Evolutionary conservation across 2,888 invertebrate species (phyloP).

Genomic region (Deilephila elpenor): DNA sequence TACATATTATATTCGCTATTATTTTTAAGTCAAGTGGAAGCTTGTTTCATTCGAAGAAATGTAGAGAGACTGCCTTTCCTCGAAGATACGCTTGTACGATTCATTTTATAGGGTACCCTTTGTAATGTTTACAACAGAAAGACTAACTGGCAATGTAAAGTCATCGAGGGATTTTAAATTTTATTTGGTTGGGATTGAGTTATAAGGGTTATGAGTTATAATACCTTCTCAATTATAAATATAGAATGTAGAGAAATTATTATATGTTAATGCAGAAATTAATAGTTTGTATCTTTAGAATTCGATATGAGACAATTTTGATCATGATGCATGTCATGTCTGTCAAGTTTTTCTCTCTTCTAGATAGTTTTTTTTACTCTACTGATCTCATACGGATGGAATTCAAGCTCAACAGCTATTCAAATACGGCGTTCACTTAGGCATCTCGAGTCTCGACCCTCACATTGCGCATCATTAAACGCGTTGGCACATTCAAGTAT

Average conservation of each 20-base stretch:
- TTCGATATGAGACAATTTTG: too few species aligned
- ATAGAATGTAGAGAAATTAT: too few species aligned
- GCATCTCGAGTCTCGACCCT: not conserved
- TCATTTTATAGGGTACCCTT: not conserved
- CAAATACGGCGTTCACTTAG: not conserved
- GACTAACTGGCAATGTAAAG: too few species aligned
- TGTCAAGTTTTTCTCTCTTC: too few species aligned
- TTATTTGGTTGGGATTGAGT: too few species aligned
- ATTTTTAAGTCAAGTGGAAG: slow-evolving; percentile 8
- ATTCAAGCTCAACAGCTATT: not conserved
- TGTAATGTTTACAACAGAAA: too few species aligned
- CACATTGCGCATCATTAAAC: not conserved
- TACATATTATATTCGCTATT: not conserved
- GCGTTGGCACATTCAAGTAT: not conserved
- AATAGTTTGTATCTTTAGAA: too few species aligned
- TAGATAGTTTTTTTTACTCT: not conserved
- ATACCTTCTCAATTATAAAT: too few species aligned
- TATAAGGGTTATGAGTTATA: too few species aligned
- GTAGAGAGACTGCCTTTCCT: not conserved
- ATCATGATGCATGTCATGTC: too few species aligned
- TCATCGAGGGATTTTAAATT: too few species aligned
- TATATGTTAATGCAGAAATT: too few species aligned
- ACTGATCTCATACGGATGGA: not conserved
- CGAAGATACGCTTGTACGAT: not conserved
- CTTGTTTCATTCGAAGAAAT: not conserved